Percentiles rank a stretch among this genome's conserved stretches.
These are phyloP conservation scores for Urocitellus parryii DNA, from an alignment of 2,113 vertebrate genomes.

Conservation along the genomic window DNA sequence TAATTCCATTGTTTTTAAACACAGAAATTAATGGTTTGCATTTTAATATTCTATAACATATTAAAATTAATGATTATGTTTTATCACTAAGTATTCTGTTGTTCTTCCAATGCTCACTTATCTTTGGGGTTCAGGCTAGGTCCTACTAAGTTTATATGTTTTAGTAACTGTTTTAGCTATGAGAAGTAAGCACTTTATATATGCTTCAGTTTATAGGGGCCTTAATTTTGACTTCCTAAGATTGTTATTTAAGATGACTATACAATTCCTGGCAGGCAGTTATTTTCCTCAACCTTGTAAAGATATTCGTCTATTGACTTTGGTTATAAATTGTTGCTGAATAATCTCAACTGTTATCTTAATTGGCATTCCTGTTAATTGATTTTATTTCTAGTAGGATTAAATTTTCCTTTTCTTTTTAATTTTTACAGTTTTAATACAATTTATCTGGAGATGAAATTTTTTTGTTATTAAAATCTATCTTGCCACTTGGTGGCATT, in stretches of 20 bases:
- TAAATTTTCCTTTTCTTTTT: not conserved
- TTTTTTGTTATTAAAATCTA: not conserved
- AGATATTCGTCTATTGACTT: not conserved
- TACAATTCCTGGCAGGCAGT: not conserved
- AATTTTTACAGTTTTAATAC: conserved; percentile 9
- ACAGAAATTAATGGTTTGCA: not conserved
- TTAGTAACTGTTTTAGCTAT: not conserved
- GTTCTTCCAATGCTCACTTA: not conserved
- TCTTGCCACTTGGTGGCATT: not conserved
- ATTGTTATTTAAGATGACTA: not conserved
- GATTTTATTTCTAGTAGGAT: not conserved
- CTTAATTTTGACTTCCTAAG: not conserved
- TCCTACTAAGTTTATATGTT: not conserved
- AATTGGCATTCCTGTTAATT: not conserved
- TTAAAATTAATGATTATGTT: not conserved
- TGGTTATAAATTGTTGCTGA: not conserved
- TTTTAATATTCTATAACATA: not conserved
- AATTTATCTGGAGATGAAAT: not conserved
- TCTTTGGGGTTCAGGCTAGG: not conserved
- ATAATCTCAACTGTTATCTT: not conserved
- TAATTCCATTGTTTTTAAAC: not conserved
- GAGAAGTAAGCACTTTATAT: not conserved
- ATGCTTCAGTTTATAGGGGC: not conserved
- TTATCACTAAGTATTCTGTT: not conserved
- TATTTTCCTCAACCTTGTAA: not conserved